Evolutionary conservation across 2,797 vertebrate species (phyloP).

Genomic region (Morus bassanus): DNA sequence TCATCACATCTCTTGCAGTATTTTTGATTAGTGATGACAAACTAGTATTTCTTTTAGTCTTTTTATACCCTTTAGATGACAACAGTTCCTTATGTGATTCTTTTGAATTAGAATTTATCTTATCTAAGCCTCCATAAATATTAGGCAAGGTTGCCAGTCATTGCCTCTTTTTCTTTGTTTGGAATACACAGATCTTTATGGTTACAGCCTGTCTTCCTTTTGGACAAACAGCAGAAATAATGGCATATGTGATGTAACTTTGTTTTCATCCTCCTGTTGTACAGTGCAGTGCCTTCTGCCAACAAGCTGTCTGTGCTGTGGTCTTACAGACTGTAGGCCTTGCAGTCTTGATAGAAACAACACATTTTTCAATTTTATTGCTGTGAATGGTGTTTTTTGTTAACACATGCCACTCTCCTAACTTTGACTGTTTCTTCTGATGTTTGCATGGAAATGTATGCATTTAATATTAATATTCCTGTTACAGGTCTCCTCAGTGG

Average conservation of each 20-base stretch:
- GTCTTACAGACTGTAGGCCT: background rate
- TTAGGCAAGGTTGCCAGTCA: background rate
- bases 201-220: background rate
- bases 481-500: background rate
- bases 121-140: background rate
- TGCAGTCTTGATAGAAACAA: background rate
- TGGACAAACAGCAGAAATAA: background rate
- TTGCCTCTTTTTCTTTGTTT: background rate
- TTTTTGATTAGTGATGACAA: background rate
- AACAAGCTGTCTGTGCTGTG: background rate
- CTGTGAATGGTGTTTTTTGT: background rate
- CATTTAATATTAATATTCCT: background rate
- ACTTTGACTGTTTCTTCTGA: background rate
- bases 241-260: background rate
- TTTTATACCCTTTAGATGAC: background rate
- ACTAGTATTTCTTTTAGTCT: background rate
- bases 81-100: background rate
- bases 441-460: background rate
- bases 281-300: background rate
- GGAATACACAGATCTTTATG: background rate
- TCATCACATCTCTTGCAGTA: background rate
- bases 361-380: background rate
- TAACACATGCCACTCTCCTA: background rate
- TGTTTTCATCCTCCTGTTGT: background rate
- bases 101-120: background rate